Percentiles rank a stretch among this genome's conserved stretches.
Evolutionary conservation across 2,113 vertebrate species (phyloP).

Genomic region (Pseudorasbora parva): DNA sequence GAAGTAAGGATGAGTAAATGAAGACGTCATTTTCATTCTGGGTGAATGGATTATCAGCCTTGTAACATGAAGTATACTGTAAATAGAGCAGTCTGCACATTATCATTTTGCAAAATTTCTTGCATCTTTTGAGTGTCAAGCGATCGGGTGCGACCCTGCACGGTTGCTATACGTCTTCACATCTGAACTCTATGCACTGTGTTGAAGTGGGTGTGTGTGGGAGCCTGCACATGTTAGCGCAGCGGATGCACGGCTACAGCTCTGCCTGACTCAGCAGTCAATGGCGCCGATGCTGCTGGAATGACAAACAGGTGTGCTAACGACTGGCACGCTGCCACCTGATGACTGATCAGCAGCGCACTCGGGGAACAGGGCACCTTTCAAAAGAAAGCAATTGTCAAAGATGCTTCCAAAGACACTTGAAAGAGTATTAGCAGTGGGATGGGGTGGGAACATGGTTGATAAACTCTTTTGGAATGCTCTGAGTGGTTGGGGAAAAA

Average conservation of each 20-base stretch:
- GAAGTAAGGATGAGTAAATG: neutral
- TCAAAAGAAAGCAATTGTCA: neutral
- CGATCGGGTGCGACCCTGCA: neutral
- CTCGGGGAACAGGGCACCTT: neutral
- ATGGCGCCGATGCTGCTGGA: constrained; percentile 7
- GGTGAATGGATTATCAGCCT: neutral
- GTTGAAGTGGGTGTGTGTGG: constrained; percentile 10
- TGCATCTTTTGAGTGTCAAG: neutral
- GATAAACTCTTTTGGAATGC: constrained; percentile 9
- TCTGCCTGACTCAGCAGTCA: constrained; percentile 50
- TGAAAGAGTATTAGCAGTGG: constrained; percentile 23
- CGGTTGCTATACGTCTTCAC: neutral
- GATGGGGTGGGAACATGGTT: neutral
- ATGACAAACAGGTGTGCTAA: constrained; percentile 34
- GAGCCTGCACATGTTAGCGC: neutral
- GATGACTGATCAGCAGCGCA: neutral
- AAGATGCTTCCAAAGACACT: constrained; percentile 26
- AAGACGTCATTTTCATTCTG: neutral
- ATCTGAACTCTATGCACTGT: constrained; percentile 13
- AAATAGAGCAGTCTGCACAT: neutral
- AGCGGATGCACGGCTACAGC: neutral
- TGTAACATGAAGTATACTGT: neutral
- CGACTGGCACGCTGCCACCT: constrained; percentile 26
- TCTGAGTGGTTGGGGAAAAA: neutral
- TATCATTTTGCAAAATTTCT: neutral